Evolutionary conservation across 2,797 vertebrate genomes (phyloP).

Genomic region (Sparus aurata): DNA sequence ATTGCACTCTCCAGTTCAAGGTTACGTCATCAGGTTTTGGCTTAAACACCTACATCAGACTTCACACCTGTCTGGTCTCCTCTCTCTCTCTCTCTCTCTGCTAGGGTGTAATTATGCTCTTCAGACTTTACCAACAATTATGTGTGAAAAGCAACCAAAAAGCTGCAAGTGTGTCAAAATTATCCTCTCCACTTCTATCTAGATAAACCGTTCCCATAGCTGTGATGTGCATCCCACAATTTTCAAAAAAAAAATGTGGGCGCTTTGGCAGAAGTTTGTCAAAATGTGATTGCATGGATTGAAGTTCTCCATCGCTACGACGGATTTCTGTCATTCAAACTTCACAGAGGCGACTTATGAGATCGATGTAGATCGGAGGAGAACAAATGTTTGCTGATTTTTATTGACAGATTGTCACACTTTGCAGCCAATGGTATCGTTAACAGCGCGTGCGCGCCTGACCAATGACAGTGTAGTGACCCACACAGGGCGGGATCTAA

Average conservation of each 20-base stretch:
- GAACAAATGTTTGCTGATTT: no score
- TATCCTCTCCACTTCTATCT: neutral
- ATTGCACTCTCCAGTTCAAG: neutral
- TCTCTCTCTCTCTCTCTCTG: neutral
- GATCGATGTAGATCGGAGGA: no score
- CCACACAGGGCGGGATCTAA: no score
- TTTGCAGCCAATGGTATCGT: no score
- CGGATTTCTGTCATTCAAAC: no score
- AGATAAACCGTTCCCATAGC: neutral
- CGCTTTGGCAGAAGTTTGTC: slow-evolving; percentile 11
- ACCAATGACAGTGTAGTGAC: no score
- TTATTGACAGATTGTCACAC: no score
- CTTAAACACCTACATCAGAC: slow-evolving; percentile 25
- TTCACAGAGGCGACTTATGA: no score
- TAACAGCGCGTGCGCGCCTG: no score
- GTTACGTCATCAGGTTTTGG: neutral
- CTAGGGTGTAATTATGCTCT: slow-evolving; percentile 28
- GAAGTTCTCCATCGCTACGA: no score
- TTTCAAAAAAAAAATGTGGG: neutral
- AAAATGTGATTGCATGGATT: neutral
- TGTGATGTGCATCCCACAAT: neutral
- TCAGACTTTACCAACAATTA: slow-evolving; percentile 21
- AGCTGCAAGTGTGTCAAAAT: slow-evolving; percentile 5
- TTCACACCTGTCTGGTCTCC: slow-evolving; percentile 26
- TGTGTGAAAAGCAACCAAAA: slow-evolving; percentile 28